phyloP scores from a whole-genome alignment of 2,888 invertebrate species.

The Acheta domesticus region DNA sequence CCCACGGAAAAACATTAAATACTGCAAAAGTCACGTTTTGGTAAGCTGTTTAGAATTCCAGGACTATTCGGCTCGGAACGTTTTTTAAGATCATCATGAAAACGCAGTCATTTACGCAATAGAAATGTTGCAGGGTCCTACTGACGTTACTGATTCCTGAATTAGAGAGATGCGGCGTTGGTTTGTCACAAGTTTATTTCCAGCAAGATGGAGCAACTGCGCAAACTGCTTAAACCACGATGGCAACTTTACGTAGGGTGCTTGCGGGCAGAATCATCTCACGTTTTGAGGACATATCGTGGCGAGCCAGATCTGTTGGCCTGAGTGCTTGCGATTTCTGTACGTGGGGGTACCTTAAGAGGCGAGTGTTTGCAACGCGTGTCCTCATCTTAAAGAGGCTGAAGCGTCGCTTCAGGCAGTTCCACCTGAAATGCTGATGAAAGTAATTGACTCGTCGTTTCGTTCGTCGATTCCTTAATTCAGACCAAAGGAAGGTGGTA shows the following conservation, averaged over 20 bases:
- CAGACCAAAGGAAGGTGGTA: slow-evolving; percentile 20
- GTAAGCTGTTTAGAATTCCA: too few relatives aligned
- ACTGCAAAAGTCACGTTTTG: too few relatives aligned
- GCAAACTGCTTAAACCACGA: too few relatives aligned
- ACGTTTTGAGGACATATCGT: neutral
- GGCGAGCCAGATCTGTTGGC: neutral
- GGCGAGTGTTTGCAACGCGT: neutral
- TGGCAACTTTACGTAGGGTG: neutral
- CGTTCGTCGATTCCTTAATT: slow-evolving; percentile 12
- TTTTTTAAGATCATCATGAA: too few relatives aligned
- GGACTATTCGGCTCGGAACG: too few relatives aligned
- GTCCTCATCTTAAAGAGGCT: neutral
- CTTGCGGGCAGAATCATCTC: slow-evolving; percentile 18
- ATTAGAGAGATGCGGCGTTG: too few relatives aligned
- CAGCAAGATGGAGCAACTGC: too few relatives aligned
- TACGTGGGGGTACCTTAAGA: neutral
- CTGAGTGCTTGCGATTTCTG: neutral
- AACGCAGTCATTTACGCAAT: too few relatives aligned
- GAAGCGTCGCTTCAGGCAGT: neutral
- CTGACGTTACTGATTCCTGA: too few relatives aligned
- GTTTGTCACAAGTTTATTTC: too few relatives aligned
- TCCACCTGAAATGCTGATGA: neutral
- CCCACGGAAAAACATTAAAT: too few relatives aligned
- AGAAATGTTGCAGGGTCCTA: too few relatives aligned
- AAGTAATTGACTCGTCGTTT: neutral